A percentile compares a stretch with the other conserved stretches of the same genome.
Evolutionary conservation across 2,797 vertebrate genomes (phyloP).

Genomic region (Orientallactaga sibirica): DNA sequence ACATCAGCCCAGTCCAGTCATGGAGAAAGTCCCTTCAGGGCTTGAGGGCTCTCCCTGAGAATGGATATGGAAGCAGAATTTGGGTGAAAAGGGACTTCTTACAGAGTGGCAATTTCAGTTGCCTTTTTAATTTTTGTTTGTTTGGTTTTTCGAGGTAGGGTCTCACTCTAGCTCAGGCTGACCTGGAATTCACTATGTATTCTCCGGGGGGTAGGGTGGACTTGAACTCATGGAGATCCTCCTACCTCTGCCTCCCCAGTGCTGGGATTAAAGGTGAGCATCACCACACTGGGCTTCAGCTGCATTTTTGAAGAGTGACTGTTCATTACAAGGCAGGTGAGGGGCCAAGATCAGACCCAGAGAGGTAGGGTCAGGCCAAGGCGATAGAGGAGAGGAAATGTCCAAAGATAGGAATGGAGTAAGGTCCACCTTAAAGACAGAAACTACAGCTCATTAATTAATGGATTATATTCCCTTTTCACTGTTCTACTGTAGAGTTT

Average conservation of each 20-base stretch:
- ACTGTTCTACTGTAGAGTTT: background rate
- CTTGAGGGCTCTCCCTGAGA: background rate
- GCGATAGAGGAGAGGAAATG: background rate
- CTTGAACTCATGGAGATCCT: no score
- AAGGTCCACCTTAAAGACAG: background rate
- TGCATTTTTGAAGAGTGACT: background rate
- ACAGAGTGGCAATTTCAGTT: rapidly evolving
- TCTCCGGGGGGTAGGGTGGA: no score
- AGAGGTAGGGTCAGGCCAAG: background rate
- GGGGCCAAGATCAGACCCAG: background rate
- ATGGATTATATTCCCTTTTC: conserved; percentile 10
- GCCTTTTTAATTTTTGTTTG: background rate
- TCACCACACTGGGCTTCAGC: no score
- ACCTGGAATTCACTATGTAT: no score
- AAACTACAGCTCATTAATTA: background rate
- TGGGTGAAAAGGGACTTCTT: background rate
- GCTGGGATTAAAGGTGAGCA: no score
- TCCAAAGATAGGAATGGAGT: background rate
- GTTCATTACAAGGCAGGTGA: background rate
- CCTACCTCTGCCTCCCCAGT: no score
- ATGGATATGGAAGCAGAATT: background rate
- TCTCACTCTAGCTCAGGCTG: no score
- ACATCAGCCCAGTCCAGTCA: background rate
- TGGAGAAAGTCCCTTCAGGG: background rate
- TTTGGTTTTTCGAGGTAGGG: no score